Evolutionary conservation across 2,113 vertebrate genomes (phyloP).

Genomic region (Desmodus rotundus): DNA sequence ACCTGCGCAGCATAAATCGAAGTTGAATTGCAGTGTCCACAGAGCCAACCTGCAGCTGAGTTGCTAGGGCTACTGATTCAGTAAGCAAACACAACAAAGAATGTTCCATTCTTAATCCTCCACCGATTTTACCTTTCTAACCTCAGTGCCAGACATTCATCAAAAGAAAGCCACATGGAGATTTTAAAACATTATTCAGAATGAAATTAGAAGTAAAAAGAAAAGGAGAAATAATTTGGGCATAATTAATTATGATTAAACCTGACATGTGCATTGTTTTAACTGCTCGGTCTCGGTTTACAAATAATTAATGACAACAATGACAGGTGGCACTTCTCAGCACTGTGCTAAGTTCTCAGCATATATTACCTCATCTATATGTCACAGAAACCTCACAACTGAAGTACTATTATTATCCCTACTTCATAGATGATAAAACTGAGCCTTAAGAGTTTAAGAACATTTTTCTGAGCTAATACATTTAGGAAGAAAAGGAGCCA

Average conservation of each 20-base stretch:
- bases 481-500: neutral
- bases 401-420: neutral
- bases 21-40: neutral
- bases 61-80: conserved; percentile 62
- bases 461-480: neutral
- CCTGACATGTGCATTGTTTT: neutral
- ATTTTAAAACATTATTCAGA: conserved; percentile 35
- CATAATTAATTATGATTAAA: neutral
- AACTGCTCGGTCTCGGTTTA: conserved; percentile 23
- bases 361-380: neutral
- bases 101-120: conserved; percentile 25
- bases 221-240: neutral
- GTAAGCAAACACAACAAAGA: conserved; percentile 54
- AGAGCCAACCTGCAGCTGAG: neutral
- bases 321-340: neutral
- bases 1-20: conserved; percentile 32
- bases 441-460: neutral
- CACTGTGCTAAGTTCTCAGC: neutral
- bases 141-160: conserved; percentile 16
- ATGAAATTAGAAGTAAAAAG: neutral
- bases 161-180: conserved; percentile 39
- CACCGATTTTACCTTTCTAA: conserved; percentile 31
- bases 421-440: neutral
- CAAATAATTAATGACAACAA: neutral
- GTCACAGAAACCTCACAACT: neutral